phyloP scores from a whole-genome alignment of 1,140 invertebrate genomes.

The Chlorops oryzae region DNA sequence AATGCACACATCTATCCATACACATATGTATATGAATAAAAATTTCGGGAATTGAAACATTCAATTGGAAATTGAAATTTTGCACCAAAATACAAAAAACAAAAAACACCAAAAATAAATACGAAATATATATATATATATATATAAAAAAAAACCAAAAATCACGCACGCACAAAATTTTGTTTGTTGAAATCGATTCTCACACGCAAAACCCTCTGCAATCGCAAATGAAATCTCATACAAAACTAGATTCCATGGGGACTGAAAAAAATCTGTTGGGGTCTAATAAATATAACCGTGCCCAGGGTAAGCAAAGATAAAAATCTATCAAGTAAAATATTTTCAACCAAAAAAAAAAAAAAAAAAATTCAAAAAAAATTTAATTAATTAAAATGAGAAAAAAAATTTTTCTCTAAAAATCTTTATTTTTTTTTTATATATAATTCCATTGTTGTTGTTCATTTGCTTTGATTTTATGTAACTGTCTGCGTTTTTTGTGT shows the following conservation, averaged over 20 bases:
- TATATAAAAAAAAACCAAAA: background rate
- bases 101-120: no score
- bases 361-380: no score
- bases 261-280: constrained; percentile 50
- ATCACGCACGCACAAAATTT: constrained; percentile 10
- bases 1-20: no score
- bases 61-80: no score
- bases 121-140: no score
- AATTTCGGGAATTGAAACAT: no score
- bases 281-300: constrained; percentile 49
- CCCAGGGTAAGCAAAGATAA: constrained; percentile 46
- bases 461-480: constrained; percentile 6
- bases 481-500: constrained; percentile 16
- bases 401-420: background rate
- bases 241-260: constrained; percentile 50
- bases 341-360: no score
- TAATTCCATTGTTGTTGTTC: constrained; percentile 8
- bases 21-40: no score
- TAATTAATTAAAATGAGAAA: background rate
- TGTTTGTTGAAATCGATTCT: constrained; percentile 11
- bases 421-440: constrained; percentile 8
- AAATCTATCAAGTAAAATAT: constrained; percentile 8
- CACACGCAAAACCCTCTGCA: background rate
- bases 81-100: background rate
- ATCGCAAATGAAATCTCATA: background rate